A percentile compares a stretch with the other conserved stretches of the same genome.
phyloP scores from a whole-genome alignment of 2,888 invertebrate species.

The Eutolmus rufibarbis region DNA sequence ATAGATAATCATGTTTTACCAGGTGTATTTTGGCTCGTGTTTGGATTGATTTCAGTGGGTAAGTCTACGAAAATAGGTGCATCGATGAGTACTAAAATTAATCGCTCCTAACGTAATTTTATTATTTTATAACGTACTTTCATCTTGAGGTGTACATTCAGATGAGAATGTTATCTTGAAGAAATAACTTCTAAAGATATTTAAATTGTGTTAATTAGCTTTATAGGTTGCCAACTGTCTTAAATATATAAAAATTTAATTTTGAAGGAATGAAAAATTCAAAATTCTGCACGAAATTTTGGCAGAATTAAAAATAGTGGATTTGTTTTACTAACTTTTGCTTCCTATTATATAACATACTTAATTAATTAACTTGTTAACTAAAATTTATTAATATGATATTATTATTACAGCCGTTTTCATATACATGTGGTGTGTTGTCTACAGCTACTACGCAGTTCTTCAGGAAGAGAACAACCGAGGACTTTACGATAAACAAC shows the following conservation, averaged over 20 bases:
- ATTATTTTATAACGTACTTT: neutral
- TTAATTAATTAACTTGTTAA: too few species aligned
- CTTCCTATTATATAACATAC: neutral
- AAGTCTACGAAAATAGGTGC: slow-evolving; percentile 56
- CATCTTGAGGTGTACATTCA: neutral
- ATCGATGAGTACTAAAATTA: neutral
- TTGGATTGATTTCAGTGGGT: slow-evolving; percentile 71
- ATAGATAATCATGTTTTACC: slow-evolving; percentile 68
- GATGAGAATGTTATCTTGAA: neutral
- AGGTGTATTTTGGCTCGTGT: slow-evolving; percentile 69
- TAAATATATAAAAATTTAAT: neutral
- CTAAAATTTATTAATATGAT: neutral
- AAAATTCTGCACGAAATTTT: neutral
- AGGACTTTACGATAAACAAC: slow-evolving; percentile 78
- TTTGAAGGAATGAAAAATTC: neutral
- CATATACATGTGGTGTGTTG: slow-evolving; percentile 83
- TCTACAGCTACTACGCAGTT: slow-evolving; percentile 81
- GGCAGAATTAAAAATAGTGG: neutral
- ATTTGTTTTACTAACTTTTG: neutral
- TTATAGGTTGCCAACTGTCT: neutral
- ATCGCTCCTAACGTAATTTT: neutral
- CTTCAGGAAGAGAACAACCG: slow-evolving; percentile 74
- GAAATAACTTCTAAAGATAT: neutral
- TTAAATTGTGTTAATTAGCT: neutral
- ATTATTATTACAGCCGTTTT: slow-evolving; percentile 72